Evolutionary conservation across 2,888 invertebrate genomes (phyloP), one percentile per base, ranked within the genome.

Genomic region (Venustoraphidia nigricollis): DNA sequence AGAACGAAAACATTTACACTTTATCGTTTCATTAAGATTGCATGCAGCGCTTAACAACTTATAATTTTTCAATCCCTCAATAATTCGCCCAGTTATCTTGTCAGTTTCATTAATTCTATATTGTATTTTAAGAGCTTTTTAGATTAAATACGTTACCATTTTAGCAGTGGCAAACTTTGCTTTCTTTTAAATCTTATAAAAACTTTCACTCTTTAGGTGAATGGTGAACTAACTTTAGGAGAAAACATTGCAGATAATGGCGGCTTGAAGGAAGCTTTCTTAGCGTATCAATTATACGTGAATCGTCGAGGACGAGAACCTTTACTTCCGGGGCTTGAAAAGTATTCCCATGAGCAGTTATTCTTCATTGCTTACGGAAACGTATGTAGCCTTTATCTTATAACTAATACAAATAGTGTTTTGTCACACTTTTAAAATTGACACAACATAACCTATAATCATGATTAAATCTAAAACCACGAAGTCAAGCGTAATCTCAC

Each of bases 221-320:
- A 86, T 59, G 89, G 88, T 0, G 77, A 78, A 55, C 67, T 76
- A 52, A 89, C 88, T 0, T 65, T 89, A 48, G 84, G 81, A 1
- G 88, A 89, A 66, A 89, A 89, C 57, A 81, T 89, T 52, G 88
- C 88, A 0, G 88, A 89, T 60, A 88, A 88, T 58, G 88, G 87
- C 0, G 89, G 88, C 0, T 66, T 89, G 44, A 73, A 81, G 45
- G 83, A 86, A 61, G 83, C 88, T 0, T 73, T 76, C 36, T 66
- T 72, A 39, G 88, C 86, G 0, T 79, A 87, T 55, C 70, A 72
- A 51, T 70, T 72, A 46, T 83, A 77, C 59, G 66, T 75, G 44
- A 61, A 65, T 41, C 67, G 68, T 49, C 63, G 70, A 56, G 81
- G 81, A 0, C 68, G 68, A 0, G 87, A 89, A 58, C 65, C 68